Conservation (phyloP, 2,888 invertebrate species). For the Adelphocoris suturalis region DNA sequence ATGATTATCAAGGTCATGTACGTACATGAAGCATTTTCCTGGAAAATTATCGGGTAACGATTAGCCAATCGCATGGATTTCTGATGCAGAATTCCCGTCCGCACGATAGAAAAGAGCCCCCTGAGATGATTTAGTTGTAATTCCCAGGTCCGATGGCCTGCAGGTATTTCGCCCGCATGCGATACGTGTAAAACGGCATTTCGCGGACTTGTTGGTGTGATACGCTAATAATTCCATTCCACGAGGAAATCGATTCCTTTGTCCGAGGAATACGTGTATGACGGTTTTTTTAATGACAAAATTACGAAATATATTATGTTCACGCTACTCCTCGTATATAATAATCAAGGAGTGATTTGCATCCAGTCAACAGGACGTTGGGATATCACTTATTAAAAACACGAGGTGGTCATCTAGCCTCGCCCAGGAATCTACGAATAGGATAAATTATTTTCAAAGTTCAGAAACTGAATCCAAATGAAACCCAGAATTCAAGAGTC, state of each 20-base stretch:
- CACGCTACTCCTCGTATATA: not conserved
- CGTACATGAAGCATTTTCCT: too few relatives aligned
- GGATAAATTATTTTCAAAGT: too few relatives aligned
- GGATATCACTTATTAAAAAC: too few relatives aligned
- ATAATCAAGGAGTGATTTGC: too few relatives aligned
- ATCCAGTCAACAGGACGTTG: too few relatives aligned
- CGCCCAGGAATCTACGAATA: too few relatives aligned
- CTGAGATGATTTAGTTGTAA: slow-evolving; percentile 38
- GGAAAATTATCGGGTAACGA: not conserved
- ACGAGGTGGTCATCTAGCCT: too few relatives aligned
- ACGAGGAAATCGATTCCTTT: not conserved
- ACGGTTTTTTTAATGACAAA: not conserved
- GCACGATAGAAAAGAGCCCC: not conserved
- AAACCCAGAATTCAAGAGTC: too few relatives aligned
- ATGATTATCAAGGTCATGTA: too few relatives aligned
- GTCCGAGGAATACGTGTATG: not conserved
- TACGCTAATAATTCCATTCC: not conserved
- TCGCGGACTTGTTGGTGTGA: not conserved
- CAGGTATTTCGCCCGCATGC: slow-evolving; percentile 45
- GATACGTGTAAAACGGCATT: slow-evolving; percentile 5
- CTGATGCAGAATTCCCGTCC: not conserved
- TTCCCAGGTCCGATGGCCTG: slow-evolving; percentile 31
- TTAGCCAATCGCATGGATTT: not conserved
- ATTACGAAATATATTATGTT: not conserved
- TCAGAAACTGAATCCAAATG: too few relatives aligned